Conservation (phyloP, 35 echinoderm and acorn worm species). For the Acanthaster planci region DNA sequence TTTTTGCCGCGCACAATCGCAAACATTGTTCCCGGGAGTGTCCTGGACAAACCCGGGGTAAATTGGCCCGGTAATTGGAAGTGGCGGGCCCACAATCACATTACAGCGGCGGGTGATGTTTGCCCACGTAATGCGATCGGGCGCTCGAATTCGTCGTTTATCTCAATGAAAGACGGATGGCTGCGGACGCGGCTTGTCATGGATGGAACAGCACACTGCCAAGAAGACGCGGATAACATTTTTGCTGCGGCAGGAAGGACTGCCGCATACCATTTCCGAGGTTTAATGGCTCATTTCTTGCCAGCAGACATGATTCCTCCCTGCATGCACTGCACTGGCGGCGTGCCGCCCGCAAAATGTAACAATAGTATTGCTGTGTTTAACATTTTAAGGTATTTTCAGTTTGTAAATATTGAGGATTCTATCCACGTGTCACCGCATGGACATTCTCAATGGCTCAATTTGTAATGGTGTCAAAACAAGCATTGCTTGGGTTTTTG, state of each 20-base stretch:
- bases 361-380: too few relatives aligned
- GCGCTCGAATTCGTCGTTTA: not conserved
- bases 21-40: slow-evolving; percentile 3
- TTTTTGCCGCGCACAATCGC: not conserved
- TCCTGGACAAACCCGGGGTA: not conserved
- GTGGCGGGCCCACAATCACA: slow-evolving; percentile 11
- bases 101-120: slow-evolving; percentile 2
- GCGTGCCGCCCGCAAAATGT: not conserved
- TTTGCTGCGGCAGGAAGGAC: not conserved
- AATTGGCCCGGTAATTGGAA: slow-evolving; percentile 22
- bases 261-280: not conserved
- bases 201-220: not conserved
- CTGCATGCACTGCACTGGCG: not conserved
- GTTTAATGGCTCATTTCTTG: not conserved
- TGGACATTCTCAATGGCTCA: too few relatives aligned
- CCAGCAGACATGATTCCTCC: not conserved
- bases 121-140: slow-evolving; percentile 1
- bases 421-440: too few relatives aligned
- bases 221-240: not conserved
- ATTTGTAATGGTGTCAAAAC: too few relatives aligned
- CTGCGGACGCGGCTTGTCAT: not conserved
- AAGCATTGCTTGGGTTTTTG: too few relatives aligned
- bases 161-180: not conserved
- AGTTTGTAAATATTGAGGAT: too few relatives aligned
- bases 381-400: too few relatives aligned